Conservation (phyloP, 2,888 invertebrate genomes). For the Cerastis leucographa region DNA sequence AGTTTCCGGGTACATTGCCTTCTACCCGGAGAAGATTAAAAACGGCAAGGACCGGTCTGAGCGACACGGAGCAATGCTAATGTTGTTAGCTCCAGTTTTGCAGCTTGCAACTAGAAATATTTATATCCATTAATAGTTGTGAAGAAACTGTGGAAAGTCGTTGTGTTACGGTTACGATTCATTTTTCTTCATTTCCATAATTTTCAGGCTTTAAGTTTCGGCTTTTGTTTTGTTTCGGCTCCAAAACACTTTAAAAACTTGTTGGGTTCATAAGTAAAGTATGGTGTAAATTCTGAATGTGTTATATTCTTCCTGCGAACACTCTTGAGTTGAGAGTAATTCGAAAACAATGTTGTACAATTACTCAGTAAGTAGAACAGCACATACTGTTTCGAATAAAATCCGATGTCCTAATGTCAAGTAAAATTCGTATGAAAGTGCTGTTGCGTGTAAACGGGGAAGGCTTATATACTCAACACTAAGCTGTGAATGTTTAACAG, state of each 20-base stretch:
- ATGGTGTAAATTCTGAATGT: neutral
- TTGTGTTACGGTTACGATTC: neutral
- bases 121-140: slow-evolving; percentile 31
- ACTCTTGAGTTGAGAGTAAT: neutral
- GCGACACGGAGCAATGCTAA: slow-evolving; percentile 64
- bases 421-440: neutral
- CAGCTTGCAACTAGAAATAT: slow-evolving; percentile 49
- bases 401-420: neutral
- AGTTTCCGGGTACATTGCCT: slow-evolving; percentile 79
- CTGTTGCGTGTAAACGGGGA: neutral
- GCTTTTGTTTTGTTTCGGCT: neutral
- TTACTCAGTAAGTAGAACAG: neutral
- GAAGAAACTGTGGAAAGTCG: slow-evolving; percentile 40
- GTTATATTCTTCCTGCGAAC: neutral
- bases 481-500: neutral
- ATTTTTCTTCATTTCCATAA: neutral
- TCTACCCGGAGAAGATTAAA: slow-evolving; percentile 74
- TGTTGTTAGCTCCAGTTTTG: slow-evolving; percentile 68
- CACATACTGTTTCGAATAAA: neutral
- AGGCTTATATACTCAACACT: neutral
- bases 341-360: neutral
- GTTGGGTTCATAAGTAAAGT: neutral
- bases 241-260: neutral
- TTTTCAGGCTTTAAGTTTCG: neutral
- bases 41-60: slow-evolving; percentile 71